Percentiles rank a stretch among this genome's conserved stretches.
Conservation (phyloP, 2,888 invertebrate species). For the Heteromurus nitidus region DNA sequence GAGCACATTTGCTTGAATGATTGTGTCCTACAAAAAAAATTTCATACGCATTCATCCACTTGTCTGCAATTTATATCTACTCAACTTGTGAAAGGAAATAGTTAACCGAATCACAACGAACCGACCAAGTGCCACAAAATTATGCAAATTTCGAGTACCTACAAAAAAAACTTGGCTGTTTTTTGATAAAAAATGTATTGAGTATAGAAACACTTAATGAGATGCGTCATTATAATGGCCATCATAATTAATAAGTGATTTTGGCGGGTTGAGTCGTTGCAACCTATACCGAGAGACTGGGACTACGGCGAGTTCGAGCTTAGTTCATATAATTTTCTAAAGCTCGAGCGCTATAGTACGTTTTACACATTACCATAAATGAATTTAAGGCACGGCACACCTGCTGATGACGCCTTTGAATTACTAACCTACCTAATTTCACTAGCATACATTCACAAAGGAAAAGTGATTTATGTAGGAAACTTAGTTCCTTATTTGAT, state of each 20-base stretch:
- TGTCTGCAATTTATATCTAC: conserved; percentile 1
- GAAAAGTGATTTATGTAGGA: not conserved
- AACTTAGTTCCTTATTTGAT: conserved; percentile 29
- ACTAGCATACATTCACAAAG: not conserved
- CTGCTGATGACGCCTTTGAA: conserved; percentile 27
- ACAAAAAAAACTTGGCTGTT: too few species aligned
- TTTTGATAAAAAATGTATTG: too few species aligned
- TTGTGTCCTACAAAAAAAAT: conserved; percentile 1
- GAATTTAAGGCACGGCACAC: conserved; percentile 42
- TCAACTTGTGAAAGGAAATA: not conserved
- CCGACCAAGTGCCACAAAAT: conserved; percentile 2
- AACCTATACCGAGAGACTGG: not conserved
- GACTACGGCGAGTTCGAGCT: not conserved
- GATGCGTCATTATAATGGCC: conserved; percentile 7
- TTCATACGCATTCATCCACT: not conserved
- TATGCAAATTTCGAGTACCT: too few species aligned
- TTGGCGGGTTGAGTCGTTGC: not conserved
- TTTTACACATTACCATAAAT: conserved; percentile 43
- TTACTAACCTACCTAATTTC: conserved; percentile 46
- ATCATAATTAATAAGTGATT: conserved; percentile 3
- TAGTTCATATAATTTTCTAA: not conserved
- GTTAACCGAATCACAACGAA: not conserved
- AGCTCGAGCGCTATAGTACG: not conserved
- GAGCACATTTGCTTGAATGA: conserved; percentile 5
- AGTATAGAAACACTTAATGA: not conserved